Evolutionary conservation across 2,888 invertebrate genomes (phyloP), one percentile per base, ranked within the genome.

Genomic region (Tetranychus piercei): DNA sequence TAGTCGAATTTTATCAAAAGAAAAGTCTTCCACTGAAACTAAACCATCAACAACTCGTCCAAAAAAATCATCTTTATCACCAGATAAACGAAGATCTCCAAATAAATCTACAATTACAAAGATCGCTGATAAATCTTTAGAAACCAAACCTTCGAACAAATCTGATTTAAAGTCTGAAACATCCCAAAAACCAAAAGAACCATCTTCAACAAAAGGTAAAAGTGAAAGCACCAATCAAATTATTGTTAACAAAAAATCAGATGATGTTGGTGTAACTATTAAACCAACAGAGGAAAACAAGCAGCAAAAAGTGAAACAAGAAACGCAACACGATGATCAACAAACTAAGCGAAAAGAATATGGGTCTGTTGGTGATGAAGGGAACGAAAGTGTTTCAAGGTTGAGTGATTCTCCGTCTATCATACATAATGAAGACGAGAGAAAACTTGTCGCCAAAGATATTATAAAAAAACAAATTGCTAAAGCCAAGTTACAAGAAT

Each of bases 381-480:
- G 34, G 6, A 55, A 55, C 15, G 55, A 55, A 55, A 55, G 55
- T 55, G 55, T 55, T 55, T 55, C 55, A 11, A 15, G 15, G 15
- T 15, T 55, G 15, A 55, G 2, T 55, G 55, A 55, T 11, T 55
- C 55, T 55, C 55, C 55, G 55, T 55, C 55, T 55, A 55, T 55
- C 15, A 2, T 55, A 15, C 22, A 64, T 9, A 72, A 76, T 66
- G 22, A 69, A 11, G 69, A 69, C 11, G 69, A 69, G 20, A 18
- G 69, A 9, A 75, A 75, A 71, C 34, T 44, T 44, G 44, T 75
- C 71, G 76, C 76, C 11, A 76, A 76, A 74, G 75, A 76, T 64
- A 74, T 76, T 9, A 34, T 76, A 6, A 73, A 75, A 69, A 75
- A 75, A 45, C 23, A 73, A 11, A 75, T 76, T 23, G 75, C 75